Evolutionary conservation across 2,888 invertebrate species (phyloP).

Genomic region (Neoitamus cyanurus): DNA sequence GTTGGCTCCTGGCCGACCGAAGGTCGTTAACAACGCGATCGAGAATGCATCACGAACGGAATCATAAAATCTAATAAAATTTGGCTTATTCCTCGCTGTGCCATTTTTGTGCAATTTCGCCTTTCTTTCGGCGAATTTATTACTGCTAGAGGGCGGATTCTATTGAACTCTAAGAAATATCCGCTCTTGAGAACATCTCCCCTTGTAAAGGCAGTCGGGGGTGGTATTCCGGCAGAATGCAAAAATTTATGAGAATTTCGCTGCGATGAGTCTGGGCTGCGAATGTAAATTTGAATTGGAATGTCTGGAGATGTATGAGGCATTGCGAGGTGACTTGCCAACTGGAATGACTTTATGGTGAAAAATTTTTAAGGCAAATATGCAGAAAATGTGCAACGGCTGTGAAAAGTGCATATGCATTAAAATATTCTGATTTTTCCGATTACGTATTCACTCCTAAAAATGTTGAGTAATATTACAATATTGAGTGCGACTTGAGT

Average conservation of each 20-base stretch:
- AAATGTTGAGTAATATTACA: neutral
- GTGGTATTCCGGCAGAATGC: neutral
- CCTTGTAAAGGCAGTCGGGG: neutral
- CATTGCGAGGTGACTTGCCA: neutral
- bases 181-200: neutral
- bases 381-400: neutral
- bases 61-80: constrained; percentile 5
- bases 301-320: neutral
- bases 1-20: neutral
- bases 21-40: neutral
- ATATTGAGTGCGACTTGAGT: neutral
- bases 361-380: neutral
- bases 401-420: neutral
- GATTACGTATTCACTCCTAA: neutral
- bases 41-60: neutral
- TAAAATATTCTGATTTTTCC: neutral
- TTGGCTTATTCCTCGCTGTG: neutral
- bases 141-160: neutral
- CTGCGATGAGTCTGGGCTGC: neutral
- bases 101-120: neutral
- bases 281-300: neutral
- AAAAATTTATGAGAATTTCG: neutral
- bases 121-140: neutral
- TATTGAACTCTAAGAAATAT: neutral
- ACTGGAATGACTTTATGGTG: neutral